A percentile compares a stretch with the other conserved stretches of the same genome.
These are phyloP conservation scores for Tuta absoluta DNA, from an alignment of 2,888 invertebrate species.

Conservation along the genomic window DNA sequence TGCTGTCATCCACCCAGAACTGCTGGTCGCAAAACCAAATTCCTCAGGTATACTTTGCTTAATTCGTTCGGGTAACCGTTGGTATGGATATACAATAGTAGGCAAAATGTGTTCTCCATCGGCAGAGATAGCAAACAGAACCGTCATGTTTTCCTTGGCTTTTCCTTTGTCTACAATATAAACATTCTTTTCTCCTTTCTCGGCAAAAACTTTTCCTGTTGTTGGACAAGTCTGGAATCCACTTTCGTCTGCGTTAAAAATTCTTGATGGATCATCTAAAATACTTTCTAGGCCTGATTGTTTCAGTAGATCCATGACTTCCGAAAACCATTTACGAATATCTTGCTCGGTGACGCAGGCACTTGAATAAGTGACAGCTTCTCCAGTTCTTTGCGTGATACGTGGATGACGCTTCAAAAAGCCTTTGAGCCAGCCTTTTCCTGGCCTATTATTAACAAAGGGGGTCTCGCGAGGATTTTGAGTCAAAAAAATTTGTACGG, in stretches of 20 bases:
- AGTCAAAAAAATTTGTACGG: slow-evolving; percentile 23
- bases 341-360: slow-evolving; percentile 35
- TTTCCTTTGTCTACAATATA: slow-evolving; percentile 29
- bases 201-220: slow-evolving; percentile 31
- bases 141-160: slow-evolving; percentile 15
- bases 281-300: background rate
- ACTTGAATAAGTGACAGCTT: slow-evolving; percentile 36
- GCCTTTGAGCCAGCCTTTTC: slow-evolving; percentile 34
- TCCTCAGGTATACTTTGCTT: background rate
- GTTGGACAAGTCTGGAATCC: slow-evolving; percentile 30
- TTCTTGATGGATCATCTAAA: slow-evolving; percentile 16
- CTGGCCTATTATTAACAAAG: slow-evolving; percentile 32
- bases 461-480: slow-evolving; percentile 28
- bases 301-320: slow-evolving; percentile 22
- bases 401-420: slow-evolving; percentile 34
- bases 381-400: slow-evolving; percentile 30
- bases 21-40: background rate
- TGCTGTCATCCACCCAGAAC: slow-evolving; percentile 18
- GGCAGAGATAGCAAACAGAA: slow-evolving; percentile 8
- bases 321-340: slow-evolving; percentile 36
- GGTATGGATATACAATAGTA: slow-evolving; percentile 1
- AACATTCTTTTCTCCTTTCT: slow-evolving; percentile 33
- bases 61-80: background rate
- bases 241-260: slow-evolving; percentile 28
- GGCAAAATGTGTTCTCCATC: slow-evolving; percentile 1